A percentile compares a stretch with the other conserved stretches of the same genome.
Evolutionary conservation across 2,888 invertebrate genomes (phyloP).

Genomic region (Selenia dentaria): DNA sequence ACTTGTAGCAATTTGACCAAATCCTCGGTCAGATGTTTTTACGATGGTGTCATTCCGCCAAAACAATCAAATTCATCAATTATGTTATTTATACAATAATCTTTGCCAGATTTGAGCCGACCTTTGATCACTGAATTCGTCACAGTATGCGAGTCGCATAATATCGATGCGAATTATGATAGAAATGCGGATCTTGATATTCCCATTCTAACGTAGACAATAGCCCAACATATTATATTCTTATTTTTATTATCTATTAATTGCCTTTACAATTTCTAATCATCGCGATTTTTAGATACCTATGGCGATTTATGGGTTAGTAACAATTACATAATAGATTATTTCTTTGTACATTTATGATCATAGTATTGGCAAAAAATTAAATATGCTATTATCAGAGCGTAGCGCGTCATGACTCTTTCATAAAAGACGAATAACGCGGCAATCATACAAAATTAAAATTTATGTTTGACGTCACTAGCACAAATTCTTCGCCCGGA

Average conservation of each 20-base stretch:
- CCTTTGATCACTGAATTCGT: neutral
- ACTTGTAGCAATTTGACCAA: too few species aligned
- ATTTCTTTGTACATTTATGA: constrained; percentile 9
- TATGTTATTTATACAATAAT: too few species aligned
- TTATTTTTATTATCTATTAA: constrained; percentile 8
- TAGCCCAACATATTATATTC: too few species aligned
- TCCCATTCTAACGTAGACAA: too few species aligned
- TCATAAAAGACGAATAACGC: constrained; percentile 30
- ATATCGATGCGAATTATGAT: neutral
- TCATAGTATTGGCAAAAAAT: neutral
- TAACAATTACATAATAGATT: constrained; percentile 10
- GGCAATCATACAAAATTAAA: constrained; percentile 31
- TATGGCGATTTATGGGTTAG: constrained; percentile 12
- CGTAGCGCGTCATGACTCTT: constrained; percentile 14
- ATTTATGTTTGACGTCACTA: constrained; percentile 35
- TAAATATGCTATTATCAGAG: neutral
- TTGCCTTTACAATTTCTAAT: constrained; percentile 14
- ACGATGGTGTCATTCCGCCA: too few species aligned
- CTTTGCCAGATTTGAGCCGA: neutral
- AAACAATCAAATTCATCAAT: too few species aligned
- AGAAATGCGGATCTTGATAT: too few species aligned
- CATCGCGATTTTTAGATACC: constrained; percentile 7
- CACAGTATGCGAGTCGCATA: neutral
- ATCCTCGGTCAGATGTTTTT: too few species aligned
- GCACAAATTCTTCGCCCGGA: constrained; percentile 25